These are phyloP conservation scores for Hypanus sabinus DNA, from an alignment of 2,113 vertebrate genomes.

Conservation along the genomic window DNA sequence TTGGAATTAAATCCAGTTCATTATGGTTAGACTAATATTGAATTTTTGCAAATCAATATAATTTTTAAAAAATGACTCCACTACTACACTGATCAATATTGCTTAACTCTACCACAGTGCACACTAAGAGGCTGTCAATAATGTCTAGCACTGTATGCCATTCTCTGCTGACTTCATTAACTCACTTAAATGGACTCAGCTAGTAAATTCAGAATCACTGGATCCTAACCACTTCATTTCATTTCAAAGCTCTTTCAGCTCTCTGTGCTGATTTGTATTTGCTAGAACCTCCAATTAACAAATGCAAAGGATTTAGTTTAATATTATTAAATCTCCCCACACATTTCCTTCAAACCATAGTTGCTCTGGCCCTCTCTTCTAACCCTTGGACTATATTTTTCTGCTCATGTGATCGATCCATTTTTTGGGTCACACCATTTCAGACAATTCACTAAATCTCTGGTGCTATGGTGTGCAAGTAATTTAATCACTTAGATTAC, in stretches of 20 bases:
- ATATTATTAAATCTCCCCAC: not conserved
- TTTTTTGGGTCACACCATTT: not conserved
- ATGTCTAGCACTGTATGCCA: conserved; percentile 19
- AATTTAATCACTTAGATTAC: not conserved
- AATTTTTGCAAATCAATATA: conserved; percentile 34
- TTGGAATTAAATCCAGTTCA: conserved; percentile 32
- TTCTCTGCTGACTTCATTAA: conserved; percentile 31
- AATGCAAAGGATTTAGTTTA: not conserved
- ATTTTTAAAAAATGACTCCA: conserved; percentile 35
- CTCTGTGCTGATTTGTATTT: not conserved
- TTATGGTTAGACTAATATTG: conserved; percentile 32
- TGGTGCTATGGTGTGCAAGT: not conserved
- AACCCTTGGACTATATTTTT: not conserved
- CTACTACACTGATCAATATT: conserved; percentile 32
- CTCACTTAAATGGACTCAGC: not conserved
- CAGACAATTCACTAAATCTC: not conserved
- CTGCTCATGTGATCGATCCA: not conserved
- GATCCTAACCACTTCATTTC: not conserved
- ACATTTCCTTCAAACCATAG: not conserved
- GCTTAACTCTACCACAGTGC: conserved; percentile 34
- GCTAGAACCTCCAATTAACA: not conserved
- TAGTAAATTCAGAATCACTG: conserved; percentile 10
- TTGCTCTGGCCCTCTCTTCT: not conserved
- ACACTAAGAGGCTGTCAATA: conserved; percentile 30
- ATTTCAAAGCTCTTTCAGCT: not conserved